Percentiles rank a stretch among this genome's conserved stretches.
phyloP scores from a whole-genome alignment of 2,113 vertebrate species.

The Macquaria ambigua region DNA sequence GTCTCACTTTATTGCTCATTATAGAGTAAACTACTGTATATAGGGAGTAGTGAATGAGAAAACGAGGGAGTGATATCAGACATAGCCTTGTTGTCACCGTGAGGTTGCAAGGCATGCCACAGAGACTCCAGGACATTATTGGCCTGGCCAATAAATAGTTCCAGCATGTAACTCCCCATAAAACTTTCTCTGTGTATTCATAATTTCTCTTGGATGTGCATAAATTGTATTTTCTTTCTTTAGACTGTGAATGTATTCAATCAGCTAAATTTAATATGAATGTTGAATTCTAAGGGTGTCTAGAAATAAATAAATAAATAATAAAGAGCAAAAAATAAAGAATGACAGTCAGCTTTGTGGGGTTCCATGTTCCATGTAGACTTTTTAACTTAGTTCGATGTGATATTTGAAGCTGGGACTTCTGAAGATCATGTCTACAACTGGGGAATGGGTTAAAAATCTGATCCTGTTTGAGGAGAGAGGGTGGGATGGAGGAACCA shows the following conservation, averaged over 20 bases:
- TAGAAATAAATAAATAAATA: neutral
- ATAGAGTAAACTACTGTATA: neutral
- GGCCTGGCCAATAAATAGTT: constrained; percentile 24
- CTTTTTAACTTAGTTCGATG: constrained; percentile 29
- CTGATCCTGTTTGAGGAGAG: constrained; percentile 32
- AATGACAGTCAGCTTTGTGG: constrained; percentile 18
- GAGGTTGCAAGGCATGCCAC: constrained; percentile 19
- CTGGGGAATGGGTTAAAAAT: constrained; percentile 38
- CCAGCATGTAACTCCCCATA: constrained; percentile 16
- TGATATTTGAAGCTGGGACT: constrained; percentile 29
- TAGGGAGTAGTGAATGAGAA: neutral
- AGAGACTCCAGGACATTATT: constrained; percentile 30
- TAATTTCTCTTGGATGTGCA: constrained; percentile 1
- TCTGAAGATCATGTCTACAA: constrained; percentile 17
- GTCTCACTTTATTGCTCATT: neutral
- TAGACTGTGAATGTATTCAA: neutral
- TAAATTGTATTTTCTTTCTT: neutral
- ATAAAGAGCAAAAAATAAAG: neutral
- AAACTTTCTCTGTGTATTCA: constrained; percentile 22
- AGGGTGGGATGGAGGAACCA: neutral
- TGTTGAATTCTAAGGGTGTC: neutral
- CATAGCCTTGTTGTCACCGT: neutral
- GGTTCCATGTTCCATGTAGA: constrained; percentile 6
- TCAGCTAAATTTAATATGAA: neutral
- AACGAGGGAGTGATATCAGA: neutral